phyloP scores from a whole-genome alignment of 2,888 invertebrate genomes.

The Agrochola lychnidis region DNA sequence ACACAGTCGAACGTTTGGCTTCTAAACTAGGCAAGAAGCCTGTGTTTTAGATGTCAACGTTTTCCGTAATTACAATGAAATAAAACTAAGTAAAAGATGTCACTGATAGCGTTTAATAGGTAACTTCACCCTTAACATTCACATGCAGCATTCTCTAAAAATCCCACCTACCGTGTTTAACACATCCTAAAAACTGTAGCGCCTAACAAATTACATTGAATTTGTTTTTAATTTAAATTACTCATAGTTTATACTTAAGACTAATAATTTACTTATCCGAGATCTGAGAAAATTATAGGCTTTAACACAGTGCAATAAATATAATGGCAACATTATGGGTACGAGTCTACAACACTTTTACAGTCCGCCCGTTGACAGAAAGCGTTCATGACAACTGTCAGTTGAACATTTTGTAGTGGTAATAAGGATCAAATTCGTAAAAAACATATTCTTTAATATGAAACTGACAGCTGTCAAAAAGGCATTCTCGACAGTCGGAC shows the following conservation, averaged over 20 bases:
- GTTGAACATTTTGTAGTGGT: too few species aligned
- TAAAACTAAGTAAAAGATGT: neutral
- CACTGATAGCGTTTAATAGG: neutral
- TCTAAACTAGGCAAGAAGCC: too few species aligned
- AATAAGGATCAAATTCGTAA: too few species aligned
- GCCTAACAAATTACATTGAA: constrained; percentile 18
- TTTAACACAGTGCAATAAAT: constrained; percentile 22
- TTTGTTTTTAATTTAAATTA: constrained; percentile 17
- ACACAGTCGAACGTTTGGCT: too few species aligned
- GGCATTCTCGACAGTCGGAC: too few species aligned
- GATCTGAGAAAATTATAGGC: constrained; percentile 43
- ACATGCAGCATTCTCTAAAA: neutral
- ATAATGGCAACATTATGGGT: constrained; percentile 31
- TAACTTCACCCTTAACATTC: neutral
- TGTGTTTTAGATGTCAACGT: too few species aligned
- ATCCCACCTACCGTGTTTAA: constrained; percentile 25
- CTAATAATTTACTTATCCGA: constrained; percentile 32
- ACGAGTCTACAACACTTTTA: neutral
- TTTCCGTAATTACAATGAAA: too few species aligned
- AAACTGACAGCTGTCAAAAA: too few species aligned
- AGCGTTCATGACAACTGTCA: too few species aligned
- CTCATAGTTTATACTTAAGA: constrained; percentile 4
- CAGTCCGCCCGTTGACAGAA: too few species aligned
- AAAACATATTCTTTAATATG: too few species aligned
- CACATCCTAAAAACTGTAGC: constrained; percentile 29